phyloP scores from a whole-genome alignment of 2,113 vertebrate genomes.

The Ceratotherium simum region DNA sequence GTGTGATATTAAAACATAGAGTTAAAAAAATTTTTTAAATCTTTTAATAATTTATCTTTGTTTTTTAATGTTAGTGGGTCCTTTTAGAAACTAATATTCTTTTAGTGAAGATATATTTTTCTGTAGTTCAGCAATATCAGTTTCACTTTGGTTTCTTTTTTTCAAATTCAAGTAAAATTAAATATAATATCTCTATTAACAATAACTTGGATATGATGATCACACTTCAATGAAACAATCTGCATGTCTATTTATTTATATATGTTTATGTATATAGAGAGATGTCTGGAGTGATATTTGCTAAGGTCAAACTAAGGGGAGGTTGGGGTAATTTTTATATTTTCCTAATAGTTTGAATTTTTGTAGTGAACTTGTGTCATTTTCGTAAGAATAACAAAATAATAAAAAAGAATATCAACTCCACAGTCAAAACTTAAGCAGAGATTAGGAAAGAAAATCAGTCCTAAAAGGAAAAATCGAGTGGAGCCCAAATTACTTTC shows the following conservation, averaged over 20 bases:
- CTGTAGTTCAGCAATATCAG: background rate
- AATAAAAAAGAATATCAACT: slow-evolving; percentile 33
- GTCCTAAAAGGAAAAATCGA: slow-evolving; percentile 29
- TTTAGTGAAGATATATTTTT: slow-evolving; percentile 30
- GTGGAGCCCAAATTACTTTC: background rate
- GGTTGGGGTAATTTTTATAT: background rate
- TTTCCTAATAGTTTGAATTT: background rate
- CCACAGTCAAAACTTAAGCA: background rate
- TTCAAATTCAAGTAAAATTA: slow-evolving; percentile 14
- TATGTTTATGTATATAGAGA: background rate
- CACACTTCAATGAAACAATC: background rate
- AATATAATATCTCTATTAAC: background rate
- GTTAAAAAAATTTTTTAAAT: background rate
- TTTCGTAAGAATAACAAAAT: slow-evolving; percentile 27
- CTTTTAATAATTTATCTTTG: background rate
- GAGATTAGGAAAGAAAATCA: background rate
- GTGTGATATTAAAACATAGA: background rate
- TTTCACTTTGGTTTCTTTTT: slow-evolving; percentile 2
- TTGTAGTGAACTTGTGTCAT: background rate
- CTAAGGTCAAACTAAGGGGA: background rate
- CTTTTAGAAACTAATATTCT: background rate
- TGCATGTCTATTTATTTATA: background rate
- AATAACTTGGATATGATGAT: background rate
- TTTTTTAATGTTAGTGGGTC: background rate
- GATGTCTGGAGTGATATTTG: background rate